A percentile compares a stretch with the other conserved stretches of the same genome.
phyloP scores from a whole-genome alignment of 1,140 invertebrate genomes.

The Magallana gigas region DNA sequence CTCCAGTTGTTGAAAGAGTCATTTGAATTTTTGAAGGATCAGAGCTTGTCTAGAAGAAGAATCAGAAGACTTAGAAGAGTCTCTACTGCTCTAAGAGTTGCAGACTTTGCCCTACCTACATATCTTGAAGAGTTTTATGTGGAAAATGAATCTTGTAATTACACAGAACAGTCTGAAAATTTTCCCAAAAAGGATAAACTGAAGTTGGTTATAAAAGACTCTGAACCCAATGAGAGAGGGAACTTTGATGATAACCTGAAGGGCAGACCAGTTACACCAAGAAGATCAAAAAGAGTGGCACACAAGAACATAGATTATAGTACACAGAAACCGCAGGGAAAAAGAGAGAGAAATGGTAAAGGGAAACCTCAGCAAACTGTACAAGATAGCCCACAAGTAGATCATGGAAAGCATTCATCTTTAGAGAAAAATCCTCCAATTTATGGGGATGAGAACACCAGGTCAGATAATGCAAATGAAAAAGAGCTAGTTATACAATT shows the following conservation, averaged over 20 bases:
- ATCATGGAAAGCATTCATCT: neutral
- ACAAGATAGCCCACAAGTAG: neutral
- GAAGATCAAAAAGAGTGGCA: neutral
- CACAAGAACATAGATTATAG: neutral
- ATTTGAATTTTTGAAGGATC: neutral
- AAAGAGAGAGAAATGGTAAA: neutral
- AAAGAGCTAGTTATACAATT: neutral
- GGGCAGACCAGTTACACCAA: neutral
- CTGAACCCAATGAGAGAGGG: neutral
- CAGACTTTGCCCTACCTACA: conserved; percentile 9
- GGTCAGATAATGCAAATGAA: neutral
- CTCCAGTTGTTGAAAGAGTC: conserved; percentile 12
- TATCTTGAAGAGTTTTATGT: conserved; percentile 37
- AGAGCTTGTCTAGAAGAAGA: neutral
- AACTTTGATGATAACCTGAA: neutral
- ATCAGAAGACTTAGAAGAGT: conserved; percentile 9
- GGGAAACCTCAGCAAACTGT: neutral
- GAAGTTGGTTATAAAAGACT: neutral
- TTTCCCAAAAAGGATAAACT: neutral
- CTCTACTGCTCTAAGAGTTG: neutral
- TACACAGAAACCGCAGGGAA: neutral
- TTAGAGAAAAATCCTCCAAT: neutral
- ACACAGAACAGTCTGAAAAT: neutral
- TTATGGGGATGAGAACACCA: neutral
- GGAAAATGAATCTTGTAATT: conserved; percentile 13